These are phyloP conservation scores for Oligia fasciuncula DNA, from an alignment of 2,888 invertebrate species.

Conservation along the genomic window DNA sequence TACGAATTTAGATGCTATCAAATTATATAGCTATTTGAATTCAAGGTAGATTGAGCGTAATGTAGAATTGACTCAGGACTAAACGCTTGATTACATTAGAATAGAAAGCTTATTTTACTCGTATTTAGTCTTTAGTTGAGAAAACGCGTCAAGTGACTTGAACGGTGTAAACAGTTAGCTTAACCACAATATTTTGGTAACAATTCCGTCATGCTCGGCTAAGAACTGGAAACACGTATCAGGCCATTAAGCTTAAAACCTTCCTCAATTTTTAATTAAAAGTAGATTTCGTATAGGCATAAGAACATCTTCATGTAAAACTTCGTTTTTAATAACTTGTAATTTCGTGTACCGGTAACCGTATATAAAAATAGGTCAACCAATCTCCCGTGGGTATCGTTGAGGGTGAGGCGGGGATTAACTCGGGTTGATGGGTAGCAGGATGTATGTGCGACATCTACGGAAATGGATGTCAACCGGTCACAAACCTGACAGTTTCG, in stretches of 20 bases:
- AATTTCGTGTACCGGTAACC: conserved; percentile 38
- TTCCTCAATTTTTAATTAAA: conserved; percentile 19
- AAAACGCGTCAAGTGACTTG: background rate
- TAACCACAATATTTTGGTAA: background rate
- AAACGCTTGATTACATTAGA: conserved; percentile 16
- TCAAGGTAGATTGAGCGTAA: conserved; percentile 47
- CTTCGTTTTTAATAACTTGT: conserved; percentile 54
- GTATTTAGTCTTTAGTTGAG: background rate
- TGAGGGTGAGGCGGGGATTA: conserved; percentile 55
- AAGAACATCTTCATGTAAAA: conserved; percentile 20
- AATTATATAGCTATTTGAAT: conserved; percentile 60
- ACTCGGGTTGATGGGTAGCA: conserved; percentile 40
- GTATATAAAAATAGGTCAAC: conserved; percentile 59
- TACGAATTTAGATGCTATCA: conserved; percentile 59
- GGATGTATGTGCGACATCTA: conserved; percentile 39
- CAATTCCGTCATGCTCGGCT: background rate
- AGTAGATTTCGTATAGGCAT: conserved; percentile 7
- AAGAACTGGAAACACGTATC: conserved; percentile 4
- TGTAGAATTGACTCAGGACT: conserved; percentile 34
- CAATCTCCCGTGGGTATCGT: conserved; percentile 47
- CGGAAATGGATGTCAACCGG: conserved; percentile 21
- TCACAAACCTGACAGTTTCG: conserved; percentile 18
- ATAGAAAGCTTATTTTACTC: conserved; percentile 7
- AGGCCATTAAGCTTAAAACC: background rate
- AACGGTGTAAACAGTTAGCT: background rate